phyloP scores from a whole-genome alignment of 1,140 invertebrate genomes.

The Orchesella cincta region DNA sequence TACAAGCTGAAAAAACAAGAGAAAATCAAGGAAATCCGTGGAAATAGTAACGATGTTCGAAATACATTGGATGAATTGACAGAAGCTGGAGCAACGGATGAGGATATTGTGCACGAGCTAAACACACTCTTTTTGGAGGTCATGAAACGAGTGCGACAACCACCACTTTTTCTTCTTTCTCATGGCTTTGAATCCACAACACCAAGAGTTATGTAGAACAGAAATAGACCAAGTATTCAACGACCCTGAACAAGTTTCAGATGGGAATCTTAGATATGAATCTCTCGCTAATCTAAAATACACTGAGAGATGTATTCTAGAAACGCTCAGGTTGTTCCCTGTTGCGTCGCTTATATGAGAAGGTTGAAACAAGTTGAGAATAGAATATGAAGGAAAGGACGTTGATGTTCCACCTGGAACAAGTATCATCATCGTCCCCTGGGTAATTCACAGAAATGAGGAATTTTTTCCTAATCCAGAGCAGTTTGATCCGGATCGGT shows the following conservation, averaged over 20 bases:
- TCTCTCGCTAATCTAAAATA: slow-evolving; percentile 60
- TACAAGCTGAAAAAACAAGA: no score
- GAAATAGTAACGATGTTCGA: no score
- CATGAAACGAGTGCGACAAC: neutral
- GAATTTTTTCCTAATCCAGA: slow-evolving; percentile 54
- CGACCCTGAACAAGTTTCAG: neutral
- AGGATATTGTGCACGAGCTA: slow-evolving; percentile 2
- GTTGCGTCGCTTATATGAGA: slow-evolving; percentile 68
- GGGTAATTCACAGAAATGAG: slow-evolving; percentile 52
- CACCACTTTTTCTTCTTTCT: slow-evolving; percentile 11
- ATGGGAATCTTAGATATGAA: neutral
- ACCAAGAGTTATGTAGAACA: neutral
- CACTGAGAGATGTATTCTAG: slow-evolving; percentile 70
- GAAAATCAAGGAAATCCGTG: no score
- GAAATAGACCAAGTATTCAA: neutral
- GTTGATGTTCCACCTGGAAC: neutral
- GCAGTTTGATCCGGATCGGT: slow-evolving; percentile 55
- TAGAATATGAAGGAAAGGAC: neutral
- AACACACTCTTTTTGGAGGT: slow-evolving; percentile 4
- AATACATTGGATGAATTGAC: neutral
- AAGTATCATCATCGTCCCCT: slow-evolving; percentile 52
- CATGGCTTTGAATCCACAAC: neutral
- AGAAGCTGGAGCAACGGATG: neutral
- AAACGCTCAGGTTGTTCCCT: slow-evolving; percentile 66
- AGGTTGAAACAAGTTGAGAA: slow-evolving; percentile 49